Conservation (phyloP, 2,888 invertebrate species). For the Callinectes sapidus region DNA sequence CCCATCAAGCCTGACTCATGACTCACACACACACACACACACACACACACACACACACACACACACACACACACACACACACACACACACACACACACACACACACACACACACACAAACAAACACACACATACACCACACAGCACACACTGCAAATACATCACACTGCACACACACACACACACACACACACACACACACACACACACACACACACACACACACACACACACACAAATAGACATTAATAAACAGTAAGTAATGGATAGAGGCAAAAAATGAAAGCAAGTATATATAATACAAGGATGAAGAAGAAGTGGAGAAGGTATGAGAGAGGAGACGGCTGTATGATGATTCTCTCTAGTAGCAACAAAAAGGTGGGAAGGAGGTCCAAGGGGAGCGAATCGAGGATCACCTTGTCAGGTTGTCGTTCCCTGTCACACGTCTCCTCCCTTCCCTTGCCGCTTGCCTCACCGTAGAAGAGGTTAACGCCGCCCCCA, state of each 20-base stretch:
- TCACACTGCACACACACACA: no score
- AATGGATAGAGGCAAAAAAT: constrained; percentile 17
- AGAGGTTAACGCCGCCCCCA: background rate
- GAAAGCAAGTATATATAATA: background rate
- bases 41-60: no score
- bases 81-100: no score
- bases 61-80: no score
- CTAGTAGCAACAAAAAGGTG: background rate
- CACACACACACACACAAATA: no score
- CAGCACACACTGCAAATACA: no score
- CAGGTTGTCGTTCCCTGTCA: constrained; percentile 21
- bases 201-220: no score
- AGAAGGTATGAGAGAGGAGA: background rate
- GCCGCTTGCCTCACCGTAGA: background rate
- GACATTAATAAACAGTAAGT: background rate
- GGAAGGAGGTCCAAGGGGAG: background rate
- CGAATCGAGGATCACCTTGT: constrained; percentile 34
- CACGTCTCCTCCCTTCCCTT: constrained; percentile 27
- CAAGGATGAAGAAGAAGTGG: background rate
- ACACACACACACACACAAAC: no score
- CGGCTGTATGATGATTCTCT: background rate
- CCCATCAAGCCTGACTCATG: background rate
- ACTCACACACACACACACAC: no score
- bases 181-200: no score
- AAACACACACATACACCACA: no score